These are phyloP conservation scores for Zaprionus inermis DNA, from an alignment of 1,140 invertebrate genomes.

Conservation along the genomic window DNA sequence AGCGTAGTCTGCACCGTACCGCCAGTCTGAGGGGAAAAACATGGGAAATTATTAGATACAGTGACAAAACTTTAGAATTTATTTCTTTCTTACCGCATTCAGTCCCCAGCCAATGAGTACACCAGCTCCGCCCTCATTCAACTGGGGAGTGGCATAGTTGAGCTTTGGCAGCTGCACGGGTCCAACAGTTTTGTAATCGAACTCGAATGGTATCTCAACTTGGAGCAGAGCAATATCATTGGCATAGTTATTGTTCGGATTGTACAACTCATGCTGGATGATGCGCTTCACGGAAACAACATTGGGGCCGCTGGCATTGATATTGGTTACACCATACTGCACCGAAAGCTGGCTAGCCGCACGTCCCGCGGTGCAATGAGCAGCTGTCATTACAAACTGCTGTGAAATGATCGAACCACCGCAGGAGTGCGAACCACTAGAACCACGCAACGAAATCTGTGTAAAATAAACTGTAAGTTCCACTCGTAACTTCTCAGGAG, in stretches of 20 bases:
- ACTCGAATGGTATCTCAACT: slow-evolving; percentile 54
- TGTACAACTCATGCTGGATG: slow-evolving; percentile 75
- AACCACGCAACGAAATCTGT: slow-evolving; percentile 70
- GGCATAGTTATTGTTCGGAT: slow-evolving; percentile 60
- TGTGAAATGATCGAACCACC: slow-evolving; percentile 86
- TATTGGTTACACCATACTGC: slow-evolving; percentile 65
- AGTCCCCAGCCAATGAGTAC: slow-evolving; percentile 79
- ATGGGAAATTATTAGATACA: not conserved
- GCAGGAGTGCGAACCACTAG: slow-evolving; percentile 85
- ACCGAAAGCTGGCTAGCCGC: slow-evolving; percentile 43
- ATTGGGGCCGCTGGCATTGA: slow-evolving; percentile 58
- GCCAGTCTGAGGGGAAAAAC: slow-evolving; percentile 62
- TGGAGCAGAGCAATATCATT: slow-evolving; percentile 74
- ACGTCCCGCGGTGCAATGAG: slow-evolving; percentile 85
- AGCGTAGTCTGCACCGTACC: slow-evolving; percentile 68
- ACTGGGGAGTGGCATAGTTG: slow-evolving; percentile 58
- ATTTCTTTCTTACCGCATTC: slow-evolving; percentile 53
- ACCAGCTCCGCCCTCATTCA: slow-evolving; percentile 52
- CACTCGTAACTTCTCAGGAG: not conserved
- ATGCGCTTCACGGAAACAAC: slow-evolving; percentile 66
- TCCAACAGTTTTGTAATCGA: slow-evolving; percentile 62
- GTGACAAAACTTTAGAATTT: not conserved
- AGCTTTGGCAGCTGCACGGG: slow-evolving; percentile 58
- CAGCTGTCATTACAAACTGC: slow-evolving; percentile 86
- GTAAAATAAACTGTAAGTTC: not conserved